A percentile compares a stretch with the other conserved stretches of the same genome.
Conservation (phyloP, 2,888 invertebrate species). For the Callyntrura guangdongensis region DNA sequence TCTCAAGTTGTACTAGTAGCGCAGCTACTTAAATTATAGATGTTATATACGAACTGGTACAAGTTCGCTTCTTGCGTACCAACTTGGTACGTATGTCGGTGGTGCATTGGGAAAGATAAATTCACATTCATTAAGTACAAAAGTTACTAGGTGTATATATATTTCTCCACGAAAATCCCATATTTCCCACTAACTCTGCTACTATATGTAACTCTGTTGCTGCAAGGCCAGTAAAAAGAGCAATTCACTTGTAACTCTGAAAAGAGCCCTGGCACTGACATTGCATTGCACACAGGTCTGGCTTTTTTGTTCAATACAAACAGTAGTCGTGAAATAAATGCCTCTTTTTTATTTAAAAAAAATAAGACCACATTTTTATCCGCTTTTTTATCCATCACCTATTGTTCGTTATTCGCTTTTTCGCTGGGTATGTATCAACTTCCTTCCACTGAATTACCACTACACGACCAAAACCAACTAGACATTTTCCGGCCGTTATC, state of each 20-base stretch:
- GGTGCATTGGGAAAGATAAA: conserved; percentile 77
- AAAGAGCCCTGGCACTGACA: conserved; percentile 32
- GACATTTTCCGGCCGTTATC: conserved; percentile 63
- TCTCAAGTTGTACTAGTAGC: neutral
- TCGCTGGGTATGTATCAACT: conserved; percentile 41
- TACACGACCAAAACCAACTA: conserved; percentile 39
- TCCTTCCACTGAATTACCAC: conserved; percentile 41
- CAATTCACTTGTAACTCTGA: too few relatives aligned
- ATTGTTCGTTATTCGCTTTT: conserved; percentile 41
- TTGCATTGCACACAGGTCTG: conserved; percentile 33
- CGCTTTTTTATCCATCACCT: conserved; percentile 41
- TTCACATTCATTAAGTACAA: conserved; percentile 74
- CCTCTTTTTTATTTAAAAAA: conserved; percentile 40
- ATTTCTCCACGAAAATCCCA: conserved; percentile 29
- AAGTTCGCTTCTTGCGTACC: conserved; percentile 8
- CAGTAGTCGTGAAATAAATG: conserved; percentile 7
- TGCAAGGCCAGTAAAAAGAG: conserved; percentile 52
- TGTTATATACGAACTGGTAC: neutral
- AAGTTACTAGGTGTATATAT: too few relatives aligned
- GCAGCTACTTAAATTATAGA: conserved; percentile 19
- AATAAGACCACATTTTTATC: conserved; percentile 62
- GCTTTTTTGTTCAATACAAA: conserved; percentile 33
- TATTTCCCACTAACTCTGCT: neutral
- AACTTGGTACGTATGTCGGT: conserved; percentile 22
- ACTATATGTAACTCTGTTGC: neutral